Percentiles rank a stretch among this genome's conserved stretches.
These are phyloP conservation scores for Campopleginae sp. DNA, from an alignment of 2,888 invertebrate genomes.

Conservation along the genomic window DNA sequence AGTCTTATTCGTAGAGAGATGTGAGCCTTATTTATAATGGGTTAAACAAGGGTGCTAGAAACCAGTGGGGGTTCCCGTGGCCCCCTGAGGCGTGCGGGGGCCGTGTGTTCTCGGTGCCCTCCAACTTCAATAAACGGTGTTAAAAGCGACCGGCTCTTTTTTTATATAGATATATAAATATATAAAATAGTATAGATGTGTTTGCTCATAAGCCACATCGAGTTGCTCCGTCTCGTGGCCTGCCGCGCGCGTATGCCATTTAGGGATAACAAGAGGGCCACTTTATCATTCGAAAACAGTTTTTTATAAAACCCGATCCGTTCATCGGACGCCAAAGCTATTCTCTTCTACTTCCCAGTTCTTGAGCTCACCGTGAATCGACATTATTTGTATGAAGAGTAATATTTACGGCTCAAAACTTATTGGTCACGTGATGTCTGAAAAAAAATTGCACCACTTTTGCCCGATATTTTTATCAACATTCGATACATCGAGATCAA, in stretches of 20 bases:
- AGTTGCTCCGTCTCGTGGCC: constrained; percentile 44
- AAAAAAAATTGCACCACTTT: background rate
- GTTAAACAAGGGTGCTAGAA: constrained; percentile 84
- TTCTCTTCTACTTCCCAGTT: constrained; percentile 35
- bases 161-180: constrained; percentile 9
- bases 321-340: constrained; percentile 40
- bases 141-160: constrained; percentile 54
- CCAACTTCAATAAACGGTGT: constrained; percentile 68
- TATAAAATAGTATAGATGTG: constrained; percentile 73
- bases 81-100: constrained; percentile 80
- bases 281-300: constrained; percentile 80
- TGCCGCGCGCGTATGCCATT: constrained; percentile 77
- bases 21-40: constrained; percentile 83
- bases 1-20: constrained; percentile 71
- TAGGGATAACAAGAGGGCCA: constrained; percentile 83
- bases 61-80: constrained; percentile 81
- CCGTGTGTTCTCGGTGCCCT: constrained; percentile 81
- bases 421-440: background rate
- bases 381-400: background rate
- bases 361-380: background rate
- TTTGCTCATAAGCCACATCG: constrained; percentile 81
- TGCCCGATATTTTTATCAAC: background rate
- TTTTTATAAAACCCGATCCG: constrained; percentile 44
- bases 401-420: background rate
- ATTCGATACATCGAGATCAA: background rate